A percentile compares a stretch with the other conserved stretches of the same genome.
Conservation (phyloP, 2,888 invertebrate species). For the Lamellibrachia columna region DNA sequence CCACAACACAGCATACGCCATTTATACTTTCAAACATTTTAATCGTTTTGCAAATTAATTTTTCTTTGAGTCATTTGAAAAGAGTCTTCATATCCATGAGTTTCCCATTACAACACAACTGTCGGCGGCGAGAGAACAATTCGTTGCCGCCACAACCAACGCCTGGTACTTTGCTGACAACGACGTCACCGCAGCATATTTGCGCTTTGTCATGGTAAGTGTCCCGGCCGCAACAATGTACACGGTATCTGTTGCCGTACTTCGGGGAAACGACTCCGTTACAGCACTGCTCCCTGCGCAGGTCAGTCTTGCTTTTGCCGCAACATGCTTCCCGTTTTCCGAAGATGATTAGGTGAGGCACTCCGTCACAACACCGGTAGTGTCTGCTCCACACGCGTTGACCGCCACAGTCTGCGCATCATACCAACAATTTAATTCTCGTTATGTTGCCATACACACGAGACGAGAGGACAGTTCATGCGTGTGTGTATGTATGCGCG, state of each 20-base stretch:
- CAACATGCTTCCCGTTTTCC: neutral
- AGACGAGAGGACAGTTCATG: neutral
- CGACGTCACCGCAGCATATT: neutral
- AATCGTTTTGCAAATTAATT: too few species aligned
- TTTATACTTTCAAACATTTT: too few species aligned
- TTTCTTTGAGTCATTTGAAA: too few species aligned
- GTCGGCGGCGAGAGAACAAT: neutral
- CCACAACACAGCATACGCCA: too few species aligned
- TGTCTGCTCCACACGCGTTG: neutral
- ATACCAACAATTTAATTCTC: neutral
- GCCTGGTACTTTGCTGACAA: neutral
- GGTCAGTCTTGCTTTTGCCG: neutral
- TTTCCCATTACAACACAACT: neutral
- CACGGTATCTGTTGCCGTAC: neutral
- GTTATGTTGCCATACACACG: neutral
- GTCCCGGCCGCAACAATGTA: neutral
- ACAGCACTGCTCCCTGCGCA: neutral
- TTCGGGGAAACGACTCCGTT: neutral
- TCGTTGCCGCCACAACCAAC: neutral
- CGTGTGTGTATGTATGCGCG: too few species aligned
- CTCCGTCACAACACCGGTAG: neutral
- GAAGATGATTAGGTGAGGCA: neutral
- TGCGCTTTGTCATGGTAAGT: neutral
- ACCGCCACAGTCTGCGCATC: neutral
- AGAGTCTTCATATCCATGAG: neutral